Base-by-base conservation (phyloP, 2,888 invertebrate genomes). In the Mythimna vitellina region DNA sequence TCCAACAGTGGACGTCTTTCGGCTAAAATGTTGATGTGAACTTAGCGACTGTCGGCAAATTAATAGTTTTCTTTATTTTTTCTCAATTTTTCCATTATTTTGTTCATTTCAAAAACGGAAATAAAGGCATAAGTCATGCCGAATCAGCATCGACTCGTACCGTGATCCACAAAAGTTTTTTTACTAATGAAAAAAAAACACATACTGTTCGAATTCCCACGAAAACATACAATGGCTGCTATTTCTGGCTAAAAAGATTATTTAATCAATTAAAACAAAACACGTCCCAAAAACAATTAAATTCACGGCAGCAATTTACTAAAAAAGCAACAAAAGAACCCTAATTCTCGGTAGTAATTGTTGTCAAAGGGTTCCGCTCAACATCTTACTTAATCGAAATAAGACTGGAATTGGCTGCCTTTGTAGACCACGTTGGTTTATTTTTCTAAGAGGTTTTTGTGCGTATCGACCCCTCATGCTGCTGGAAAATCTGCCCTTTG, bases 351-450 rank as follows among this genome's bases (percentile, higher is more conserved):
- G 58, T 51, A 69, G 76, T 83, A 74, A 83, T 83, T 80, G 64
- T 54, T 22, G 14, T 58, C 62, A 53, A 75, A 64, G 81, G 76
- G 83, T 67, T 67, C 76, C 66, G 58, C 38, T 58, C 56, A 60
- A 65, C 76, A 54, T 81, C 68, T 75, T 70, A 78, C 56, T 78
- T 70, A 68, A 83, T 81, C 77, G 62, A 76, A 83, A 81, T 81
- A 81, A 70, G 84, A 56, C 49, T 65, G 70, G 56, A 72, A 83
- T 83, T 81, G 81, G 61, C 66, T 42, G 32, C 69, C 84, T 76
- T 81, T 81, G 69, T 70, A 29, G 9, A 58, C 22, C 14, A 22
- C 35, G 17, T 8, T 58, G 51, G 84, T 67, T 53, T 83, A 83
- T 76, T 76, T 46, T 83, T 65, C 3, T 17, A 32, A 80, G 53